Evolutionary conservation across 2,113 vertebrate species (phyloP), one percentile per base, ranked within the genome.

Genomic region (Nothoprocta perdicaria): DNA sequence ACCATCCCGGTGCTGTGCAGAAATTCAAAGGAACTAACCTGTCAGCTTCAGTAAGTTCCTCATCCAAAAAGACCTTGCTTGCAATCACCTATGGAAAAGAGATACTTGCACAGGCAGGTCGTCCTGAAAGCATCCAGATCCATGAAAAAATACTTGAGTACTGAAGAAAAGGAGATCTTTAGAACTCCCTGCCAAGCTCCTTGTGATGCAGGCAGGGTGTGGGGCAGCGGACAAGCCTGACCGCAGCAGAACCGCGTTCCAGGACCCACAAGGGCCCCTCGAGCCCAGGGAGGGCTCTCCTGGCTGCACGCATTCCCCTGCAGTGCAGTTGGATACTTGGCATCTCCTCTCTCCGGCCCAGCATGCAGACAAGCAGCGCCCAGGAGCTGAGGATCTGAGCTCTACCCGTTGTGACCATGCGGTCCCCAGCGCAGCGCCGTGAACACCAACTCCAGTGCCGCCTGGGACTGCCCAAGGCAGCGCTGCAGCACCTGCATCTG

Each of bases 21-120:
- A 71, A 93, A 93, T 88, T 93, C 86, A 93, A 72, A 89, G 82
- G n/a, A 90, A 50, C 79, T 80, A 63, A 84, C 74, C 87, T 96
- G 88, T 95, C 92, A 94, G 13, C 86, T 88, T 80, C 77, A 46
- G 52, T 12, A 43, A 74, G 66, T 66, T 93, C 69, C 52, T 92
- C 83, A 62, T 88, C 81, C 74, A 84, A 80, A 38, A 88, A 94
- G 68, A 52, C 68, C 66, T 74, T 88, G 81, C 87, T 91, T 4
- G 12, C 63, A 77, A 75, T 80, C 82, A 82, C 43, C 74, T 43
- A 55, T 81, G 75, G 80, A 86, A 77, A 80, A 71, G 63, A 73
- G 33, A 63, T 81, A 5, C 89, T 71, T 94, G 87, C 93, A 95
- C 69, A 94, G 94, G 76, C 94, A 96, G 67, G 86, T 66, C 52